Evolutionary conservation across 2,888 invertebrate genomes (phyloP).

Genomic region (Xestia ashworthii): DNA sequence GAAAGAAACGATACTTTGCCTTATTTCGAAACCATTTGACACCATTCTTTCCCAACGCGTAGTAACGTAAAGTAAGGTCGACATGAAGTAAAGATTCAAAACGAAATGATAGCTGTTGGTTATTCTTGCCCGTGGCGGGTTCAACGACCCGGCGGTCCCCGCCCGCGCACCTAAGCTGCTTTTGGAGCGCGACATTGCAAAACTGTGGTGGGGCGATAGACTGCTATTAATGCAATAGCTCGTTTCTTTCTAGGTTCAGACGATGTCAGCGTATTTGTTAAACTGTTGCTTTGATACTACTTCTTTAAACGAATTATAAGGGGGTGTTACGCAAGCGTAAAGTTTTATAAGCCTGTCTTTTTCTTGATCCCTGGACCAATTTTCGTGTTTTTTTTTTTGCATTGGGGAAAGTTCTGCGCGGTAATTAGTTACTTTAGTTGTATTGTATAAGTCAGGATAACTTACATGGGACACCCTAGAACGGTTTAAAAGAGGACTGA

Average conservation of each 20-base stretch:
- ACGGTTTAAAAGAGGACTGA: too few species aligned
- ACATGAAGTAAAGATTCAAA: constrained; percentile 58
- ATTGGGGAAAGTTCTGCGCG: neutral
- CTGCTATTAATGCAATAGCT: constrained; percentile 49
- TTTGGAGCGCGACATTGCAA: constrained; percentile 86
- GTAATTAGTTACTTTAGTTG: neutral
- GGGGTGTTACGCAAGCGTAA: neutral
- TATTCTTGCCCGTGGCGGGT: constrained; percentile 80
- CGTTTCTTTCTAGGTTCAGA: constrained; percentile 32
- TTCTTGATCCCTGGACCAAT: neutral
- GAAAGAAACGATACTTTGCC: constrained; percentile 1
- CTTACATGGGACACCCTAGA: neutral
- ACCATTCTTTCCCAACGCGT: constrained; percentile 22
- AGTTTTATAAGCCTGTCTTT: neutral
- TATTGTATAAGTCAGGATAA: neutral
- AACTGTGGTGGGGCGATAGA: constrained; percentile 66
- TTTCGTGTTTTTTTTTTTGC: neutral
- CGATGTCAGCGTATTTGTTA: constrained; percentile 15
- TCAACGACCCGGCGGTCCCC: constrained; percentile 82
- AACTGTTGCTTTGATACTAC: neutral
- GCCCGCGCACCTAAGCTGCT: constrained; percentile 81
- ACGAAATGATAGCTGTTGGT: constrained; percentile 69
- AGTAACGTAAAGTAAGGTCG: constrained; percentile 22
- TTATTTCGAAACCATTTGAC: constrained; percentile 16
- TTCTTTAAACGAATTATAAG: neutral